Evolutionary conservation across 1,140 invertebrate species (phyloP).

Genomic region (Pygmarrhopalites habei): DNA sequence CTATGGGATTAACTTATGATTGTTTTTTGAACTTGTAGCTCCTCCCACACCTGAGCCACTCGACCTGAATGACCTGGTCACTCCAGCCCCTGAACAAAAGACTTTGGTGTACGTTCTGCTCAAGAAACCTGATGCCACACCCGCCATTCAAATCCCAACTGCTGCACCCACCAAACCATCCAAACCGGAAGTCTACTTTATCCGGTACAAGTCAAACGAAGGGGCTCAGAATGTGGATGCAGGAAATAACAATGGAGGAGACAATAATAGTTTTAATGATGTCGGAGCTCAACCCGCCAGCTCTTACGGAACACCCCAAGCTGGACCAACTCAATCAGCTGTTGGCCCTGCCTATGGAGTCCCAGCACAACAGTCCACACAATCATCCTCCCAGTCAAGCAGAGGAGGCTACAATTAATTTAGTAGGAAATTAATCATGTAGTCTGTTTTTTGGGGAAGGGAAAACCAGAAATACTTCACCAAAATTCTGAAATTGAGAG

Average conservation of each 20-base stretch:
- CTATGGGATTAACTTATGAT: no score
- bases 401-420: not conserved
- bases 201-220: conserved; percentile 60
- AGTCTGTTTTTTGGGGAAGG: no score
- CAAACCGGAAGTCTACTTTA: conserved; percentile 82
- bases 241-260: not conserved
- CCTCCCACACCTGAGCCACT: conserved; percentile 48
- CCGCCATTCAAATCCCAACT: conserved; percentile 51
- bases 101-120: conserved; percentile 79
- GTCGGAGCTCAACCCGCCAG: not conserved
- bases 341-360: not conserved
- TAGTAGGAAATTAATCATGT: not conserved
- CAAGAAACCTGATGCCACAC: conserved; percentile 69
- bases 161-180: conserved; percentile 66
- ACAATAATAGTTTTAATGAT: not conserved
- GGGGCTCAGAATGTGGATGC: not conserved
- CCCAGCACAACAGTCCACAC: not conserved
- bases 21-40: conserved; percentile 73
- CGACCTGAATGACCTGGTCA: conserved; percentile 12
- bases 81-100: conserved; percentile 57
- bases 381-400: not conserved
- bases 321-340: not conserved
- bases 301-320: not conserved
- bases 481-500: not conserved
- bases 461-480: not conserved